Conservation (phyloP, 2,113 vertebrate genomes). For the Strix uralensis region DNA sequence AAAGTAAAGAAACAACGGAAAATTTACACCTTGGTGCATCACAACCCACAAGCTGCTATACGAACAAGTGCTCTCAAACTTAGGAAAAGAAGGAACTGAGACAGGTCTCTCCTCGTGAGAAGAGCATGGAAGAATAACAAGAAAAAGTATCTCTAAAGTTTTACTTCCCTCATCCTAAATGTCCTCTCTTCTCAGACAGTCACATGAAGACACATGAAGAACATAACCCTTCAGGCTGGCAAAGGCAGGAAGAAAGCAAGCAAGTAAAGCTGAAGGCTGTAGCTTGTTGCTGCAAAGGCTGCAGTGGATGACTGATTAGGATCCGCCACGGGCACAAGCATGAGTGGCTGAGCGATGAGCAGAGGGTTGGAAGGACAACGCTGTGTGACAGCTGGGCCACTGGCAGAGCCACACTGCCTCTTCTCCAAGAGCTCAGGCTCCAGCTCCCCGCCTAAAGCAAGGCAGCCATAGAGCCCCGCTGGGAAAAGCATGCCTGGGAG, state of each 20-base stretch:
- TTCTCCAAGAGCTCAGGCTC: background rate
- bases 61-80: background rate
- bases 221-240: background rate
- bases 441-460: background rate
- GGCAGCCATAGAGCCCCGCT: background rate
- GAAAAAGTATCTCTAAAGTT: background rate
- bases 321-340: fast-evolving
- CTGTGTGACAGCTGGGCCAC: background rate
- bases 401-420: background rate
- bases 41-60: background rate
- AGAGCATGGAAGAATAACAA: background rate
- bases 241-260: background rate
- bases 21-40: background rate
- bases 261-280: background rate
- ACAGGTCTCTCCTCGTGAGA: background rate
- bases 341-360: fast-evolving
- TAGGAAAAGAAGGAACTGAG: background rate
- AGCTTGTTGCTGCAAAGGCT: background rate
- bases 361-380: fast-evolving
- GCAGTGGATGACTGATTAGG: fast-evolving
- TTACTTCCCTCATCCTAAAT: background rate
- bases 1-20: background rate
- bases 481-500: background rate
- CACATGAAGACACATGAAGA: background rate
- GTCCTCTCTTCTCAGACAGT: background rate